Base-by-base conservation (phyloP, 2,797 vertebrate species). In the Clarias pachynema region DNA sequence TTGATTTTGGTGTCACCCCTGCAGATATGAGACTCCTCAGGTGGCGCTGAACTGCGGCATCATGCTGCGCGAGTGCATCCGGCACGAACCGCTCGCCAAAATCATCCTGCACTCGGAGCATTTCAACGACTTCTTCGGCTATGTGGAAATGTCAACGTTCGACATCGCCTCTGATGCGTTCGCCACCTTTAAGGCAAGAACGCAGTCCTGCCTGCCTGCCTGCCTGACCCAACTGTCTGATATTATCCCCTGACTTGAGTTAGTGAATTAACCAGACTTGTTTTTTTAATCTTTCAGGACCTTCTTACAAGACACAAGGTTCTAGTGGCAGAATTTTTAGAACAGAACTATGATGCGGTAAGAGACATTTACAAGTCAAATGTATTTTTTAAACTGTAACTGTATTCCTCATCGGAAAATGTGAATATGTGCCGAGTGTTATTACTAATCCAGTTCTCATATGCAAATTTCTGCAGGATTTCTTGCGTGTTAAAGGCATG, bases 81-180 rank as follows among this genome's bases (percentile, higher is more conserved):
- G 97, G 81, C 96, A 99, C 24, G 98, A 99, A 88, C 97, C 97
- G 0, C 96, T 99, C 89, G 97, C 97, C 93, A 98, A 96, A 94
- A 94, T 96, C 24, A 91, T 98, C 37, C 96, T 99, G 0, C 96
- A 96, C 84, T 99, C 98, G 0, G 94, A 96, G 29, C 94, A 97
- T 18, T 99, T 99, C 94, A 93, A 94, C 93, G 95, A 95, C 89
- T 99, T 99, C 94, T 99, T 99, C 95, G 94, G 94, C 91, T 99
- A 99, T 26, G 98, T 99, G 93, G 97, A 99, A 91, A 95, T 99
- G 96, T 98, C 97, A 89, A 98, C 98, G n/a, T 99, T 99, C 89
- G 98, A 99, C 94, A 99, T 99, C 59, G 97, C 98, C 90, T 99
- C 98, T 7, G 98, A 99, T 89, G 98, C 98, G 86, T 99, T 99